Conservation (phyloP, 2,797 vertebrate species). For the Sebastes miniatus region DNA sequence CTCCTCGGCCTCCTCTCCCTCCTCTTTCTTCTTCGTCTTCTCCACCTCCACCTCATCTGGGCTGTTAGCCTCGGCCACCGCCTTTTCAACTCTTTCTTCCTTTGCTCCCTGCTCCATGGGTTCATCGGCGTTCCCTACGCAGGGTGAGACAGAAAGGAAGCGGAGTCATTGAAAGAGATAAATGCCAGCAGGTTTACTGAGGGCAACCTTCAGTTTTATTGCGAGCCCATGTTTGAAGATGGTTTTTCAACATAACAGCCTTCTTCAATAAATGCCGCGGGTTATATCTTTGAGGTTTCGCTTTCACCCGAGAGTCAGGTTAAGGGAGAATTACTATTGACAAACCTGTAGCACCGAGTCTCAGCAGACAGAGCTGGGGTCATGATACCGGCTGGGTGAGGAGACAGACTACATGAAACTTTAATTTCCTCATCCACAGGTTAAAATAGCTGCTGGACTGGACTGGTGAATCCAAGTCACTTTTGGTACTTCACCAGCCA, state of each 20-base stretch:
- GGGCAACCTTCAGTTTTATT: conserved; percentile 4
- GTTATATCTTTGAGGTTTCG: conserved; percentile 54
- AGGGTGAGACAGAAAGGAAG: conserved; percentile 41
- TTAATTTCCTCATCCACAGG: conserved; percentile 29
- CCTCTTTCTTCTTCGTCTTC: conserved; percentile 26
- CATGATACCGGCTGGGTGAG: conserved; percentile 9
- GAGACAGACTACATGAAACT: conserved; percentile 36
- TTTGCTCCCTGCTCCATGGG: conserved; percentile 69
- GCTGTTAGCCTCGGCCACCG: conserved; percentile 36
- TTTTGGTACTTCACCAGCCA: neutral
- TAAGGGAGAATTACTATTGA: conserved; percentile 43
- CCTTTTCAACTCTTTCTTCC: conserved; percentile 57
- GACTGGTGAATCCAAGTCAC: neutral
- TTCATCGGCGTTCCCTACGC: conserved; percentile 52
- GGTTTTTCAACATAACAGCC: conserved; percentile 37
- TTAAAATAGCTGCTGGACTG: conserved; percentile 4
- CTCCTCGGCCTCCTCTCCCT: conserved; percentile 30
- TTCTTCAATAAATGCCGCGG: conserved; percentile 43
- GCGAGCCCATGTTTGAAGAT: conserved; percentile 42
- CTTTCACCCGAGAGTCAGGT: conserved; percentile 25
- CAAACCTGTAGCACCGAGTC: conserved; percentile 24
- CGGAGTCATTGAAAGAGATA: conserved; percentile 55
- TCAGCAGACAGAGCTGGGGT: conserved; percentile 19
- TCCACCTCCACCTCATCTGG: conserved; percentile 36
- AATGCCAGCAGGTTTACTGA: conserved; percentile 59